Percentiles rank a stretch among this genome's conserved stretches.
Evolutionary conservation across 2,113 vertebrate species (phyloP).

Genomic region (Macaca mulatta): DNA sequence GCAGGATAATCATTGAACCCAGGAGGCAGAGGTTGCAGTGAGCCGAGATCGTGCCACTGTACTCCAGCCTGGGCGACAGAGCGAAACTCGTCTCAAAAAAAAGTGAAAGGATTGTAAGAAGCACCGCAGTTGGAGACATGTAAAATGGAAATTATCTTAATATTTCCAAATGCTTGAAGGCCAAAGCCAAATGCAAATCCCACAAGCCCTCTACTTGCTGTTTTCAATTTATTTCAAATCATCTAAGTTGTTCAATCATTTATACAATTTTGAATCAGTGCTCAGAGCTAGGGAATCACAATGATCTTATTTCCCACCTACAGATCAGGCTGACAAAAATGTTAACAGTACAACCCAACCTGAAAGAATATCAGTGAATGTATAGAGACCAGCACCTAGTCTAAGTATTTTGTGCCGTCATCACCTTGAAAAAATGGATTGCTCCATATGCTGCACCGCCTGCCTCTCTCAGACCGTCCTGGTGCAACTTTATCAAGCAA

Average conservation of each 20-base stretch:
- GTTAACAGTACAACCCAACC: neutral
- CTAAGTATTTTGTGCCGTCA: neutral
- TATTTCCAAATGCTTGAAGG: slow-evolving; percentile 69
- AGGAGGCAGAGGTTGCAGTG: too few species aligned
- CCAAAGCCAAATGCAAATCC: slow-evolving; percentile 75
- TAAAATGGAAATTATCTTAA: slow-evolving; percentile 57
- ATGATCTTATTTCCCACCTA: slow-evolving; percentile 24
- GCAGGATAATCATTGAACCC: too few species aligned
- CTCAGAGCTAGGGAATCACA: neutral
- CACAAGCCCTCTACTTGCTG: slow-evolving; percentile 60
- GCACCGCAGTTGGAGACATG: slow-evolving; percentile 54
- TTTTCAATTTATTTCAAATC: slow-evolving; percentile 55
- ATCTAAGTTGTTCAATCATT: slow-evolving; percentile 54
- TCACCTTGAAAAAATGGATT: neutral
- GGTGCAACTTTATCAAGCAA: neutral
- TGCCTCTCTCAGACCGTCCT: neutral
- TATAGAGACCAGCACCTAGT: neutral
- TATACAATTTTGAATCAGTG: neutral
- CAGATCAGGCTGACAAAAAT: slow-evolving; percentile 60
- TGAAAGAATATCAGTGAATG: neutral
- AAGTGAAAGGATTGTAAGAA: slow-evolving; percentile 63
- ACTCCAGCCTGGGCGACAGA: too few species aligned
- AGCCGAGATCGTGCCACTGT: too few species aligned
- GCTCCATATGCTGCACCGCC: rapidly evolving
- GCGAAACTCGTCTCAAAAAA: too few species aligned